A percentile compares a stretch with the other conserved stretches of the same genome.
Evolutionary conservation across 2,113 vertebrate genomes (phyloP).

Genomic region (Bubo scandiacus): DNA sequence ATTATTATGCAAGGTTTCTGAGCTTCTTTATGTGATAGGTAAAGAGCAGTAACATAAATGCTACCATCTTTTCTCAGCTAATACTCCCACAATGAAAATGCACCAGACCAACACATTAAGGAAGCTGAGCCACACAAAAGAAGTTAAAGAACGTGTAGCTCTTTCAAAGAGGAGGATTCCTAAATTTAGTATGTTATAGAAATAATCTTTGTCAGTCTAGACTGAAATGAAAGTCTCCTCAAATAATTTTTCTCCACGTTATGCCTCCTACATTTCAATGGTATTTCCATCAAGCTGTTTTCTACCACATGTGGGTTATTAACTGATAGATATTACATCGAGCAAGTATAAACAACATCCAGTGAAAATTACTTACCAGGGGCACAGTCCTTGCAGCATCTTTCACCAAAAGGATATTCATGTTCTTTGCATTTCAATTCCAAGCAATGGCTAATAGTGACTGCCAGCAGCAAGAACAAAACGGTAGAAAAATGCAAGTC

Average conservation of each 20-base stretch:
- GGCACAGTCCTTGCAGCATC: constrained; percentile 40
- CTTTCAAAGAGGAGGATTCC: not conserved
- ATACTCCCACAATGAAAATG: not conserved
- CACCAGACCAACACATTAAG: not conserved
- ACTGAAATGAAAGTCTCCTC: not conserved
- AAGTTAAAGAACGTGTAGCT: not conserved
- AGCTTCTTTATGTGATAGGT: not conserved
- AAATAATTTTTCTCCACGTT: not conserved
- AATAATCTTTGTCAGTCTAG: not conserved
- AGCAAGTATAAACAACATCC: not conserved
- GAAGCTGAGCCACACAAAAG: not conserved
- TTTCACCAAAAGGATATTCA: not conserved
- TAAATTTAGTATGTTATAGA: not conserved
- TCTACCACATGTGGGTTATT: too few species aligned
- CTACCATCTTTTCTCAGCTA: not conserved
- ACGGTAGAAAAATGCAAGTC: not conserved
- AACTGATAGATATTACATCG: rapidly evolving
- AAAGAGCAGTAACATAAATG: not conserved
- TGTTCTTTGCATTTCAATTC: not conserved
- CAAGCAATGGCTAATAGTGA: rapidly evolving
- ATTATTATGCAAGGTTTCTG: not conserved
- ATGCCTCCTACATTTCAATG: not conserved
- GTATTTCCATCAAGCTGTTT: not conserved
- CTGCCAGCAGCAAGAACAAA: not conserved
- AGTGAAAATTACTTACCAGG: constrained; percentile 4